phyloP scores from a whole-genome alignment of 2,797 vertebrate species.

The Hypotaenidia okinawae region DNA sequence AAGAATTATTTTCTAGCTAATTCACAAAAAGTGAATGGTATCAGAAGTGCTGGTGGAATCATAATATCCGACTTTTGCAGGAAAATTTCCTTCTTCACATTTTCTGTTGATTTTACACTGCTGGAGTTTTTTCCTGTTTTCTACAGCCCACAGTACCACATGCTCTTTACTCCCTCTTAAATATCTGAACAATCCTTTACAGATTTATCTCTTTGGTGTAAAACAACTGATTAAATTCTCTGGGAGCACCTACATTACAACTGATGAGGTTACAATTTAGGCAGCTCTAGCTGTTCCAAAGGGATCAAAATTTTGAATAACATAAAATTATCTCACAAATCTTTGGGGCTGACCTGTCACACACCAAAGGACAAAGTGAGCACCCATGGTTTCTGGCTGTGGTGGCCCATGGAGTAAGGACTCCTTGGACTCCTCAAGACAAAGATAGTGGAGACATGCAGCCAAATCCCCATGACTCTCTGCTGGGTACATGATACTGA shows the following conservation, averaged over 20 bases:
- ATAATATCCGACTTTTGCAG: background rate
- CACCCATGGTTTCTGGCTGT: background rate
- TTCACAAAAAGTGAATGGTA: background rate
- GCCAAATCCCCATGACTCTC: background rate
- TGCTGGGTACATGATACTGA: background rate
- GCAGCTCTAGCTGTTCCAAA: background rate
- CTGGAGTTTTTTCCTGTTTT: conserved; percentile 47
- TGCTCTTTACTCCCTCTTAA: conserved; percentile 49
- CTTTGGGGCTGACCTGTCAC: background rate
- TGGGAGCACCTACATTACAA: conserved; percentile 24
- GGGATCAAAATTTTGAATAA: background rate
- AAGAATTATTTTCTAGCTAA: background rate
- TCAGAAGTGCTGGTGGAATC: background rate
- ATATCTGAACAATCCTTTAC: conserved; percentile 66
- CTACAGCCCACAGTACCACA: background rate
- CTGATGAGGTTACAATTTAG: background rate
- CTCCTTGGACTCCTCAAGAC: background rate
- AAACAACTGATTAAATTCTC: conserved; percentile 62
- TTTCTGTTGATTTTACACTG: conserved; percentile 12
- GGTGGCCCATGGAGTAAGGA: background rate
- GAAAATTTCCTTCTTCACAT: background rate
- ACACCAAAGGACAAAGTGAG: background rate
- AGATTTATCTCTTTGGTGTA: conserved; percentile 2
- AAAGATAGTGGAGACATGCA: background rate
- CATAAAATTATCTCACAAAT: background rate